A percentile compares a stretch with the other conserved stretches of the same genome.
Conservation (phyloP, 1,140 invertebrate species). For the Orius laevigatus region DNA sequence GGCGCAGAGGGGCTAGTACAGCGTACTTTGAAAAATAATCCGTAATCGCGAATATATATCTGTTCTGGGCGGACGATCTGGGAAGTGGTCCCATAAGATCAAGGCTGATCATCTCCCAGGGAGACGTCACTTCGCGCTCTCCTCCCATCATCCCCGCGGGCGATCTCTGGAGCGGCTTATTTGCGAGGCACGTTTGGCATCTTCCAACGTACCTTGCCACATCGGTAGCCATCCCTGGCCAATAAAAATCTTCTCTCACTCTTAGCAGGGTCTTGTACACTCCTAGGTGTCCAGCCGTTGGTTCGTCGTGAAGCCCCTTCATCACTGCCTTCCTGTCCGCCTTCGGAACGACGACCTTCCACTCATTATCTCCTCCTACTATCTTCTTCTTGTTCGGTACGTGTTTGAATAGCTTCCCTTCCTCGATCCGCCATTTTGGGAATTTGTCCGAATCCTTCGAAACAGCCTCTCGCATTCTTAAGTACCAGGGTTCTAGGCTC, state of each 20-base stretch:
- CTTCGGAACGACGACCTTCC: slow-evolving; percentile 22
- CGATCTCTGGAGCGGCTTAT: slow-evolving; percentile 23
- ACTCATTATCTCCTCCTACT: slow-evolving; percentile 14
- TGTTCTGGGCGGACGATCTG: slow-evolving; percentile 22
- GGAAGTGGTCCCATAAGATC: slow-evolving; percentile 30
- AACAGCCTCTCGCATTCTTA: background rate
- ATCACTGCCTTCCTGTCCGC: slow-evolving; percentile 17
- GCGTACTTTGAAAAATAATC: too few relatives aligned
- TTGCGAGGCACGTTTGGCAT: slow-evolving; percentile 22
- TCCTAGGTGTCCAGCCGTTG: slow-evolving; percentile 19
- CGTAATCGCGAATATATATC: slow-evolving; percentile 25
- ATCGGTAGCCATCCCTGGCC: slow-evolving; percentile 22
- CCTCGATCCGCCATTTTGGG: background rate
- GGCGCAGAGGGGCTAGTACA: too few relatives aligned
- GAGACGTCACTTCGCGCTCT: slow-evolving; percentile 16
- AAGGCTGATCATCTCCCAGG: slow-evolving; percentile 24
- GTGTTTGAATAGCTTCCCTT: background rate
- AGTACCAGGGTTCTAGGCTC: too few relatives aligned
- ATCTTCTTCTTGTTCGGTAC: background rate
- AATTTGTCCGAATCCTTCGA: background rate
- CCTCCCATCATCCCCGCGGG: slow-evolving; percentile 23
- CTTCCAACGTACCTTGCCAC: slow-evolving; percentile 16
- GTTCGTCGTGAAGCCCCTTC: slow-evolving; percentile 20
- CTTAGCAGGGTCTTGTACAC: slow-evolving; percentile 22
- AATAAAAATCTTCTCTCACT: slow-evolving; percentile 20